Percentiles rank a stretch among this genome's conserved stretches.
Evolutionary conservation across 2,113 vertebrate genomes (phyloP).

Genomic region (Pongo pygmaeus): DNA sequence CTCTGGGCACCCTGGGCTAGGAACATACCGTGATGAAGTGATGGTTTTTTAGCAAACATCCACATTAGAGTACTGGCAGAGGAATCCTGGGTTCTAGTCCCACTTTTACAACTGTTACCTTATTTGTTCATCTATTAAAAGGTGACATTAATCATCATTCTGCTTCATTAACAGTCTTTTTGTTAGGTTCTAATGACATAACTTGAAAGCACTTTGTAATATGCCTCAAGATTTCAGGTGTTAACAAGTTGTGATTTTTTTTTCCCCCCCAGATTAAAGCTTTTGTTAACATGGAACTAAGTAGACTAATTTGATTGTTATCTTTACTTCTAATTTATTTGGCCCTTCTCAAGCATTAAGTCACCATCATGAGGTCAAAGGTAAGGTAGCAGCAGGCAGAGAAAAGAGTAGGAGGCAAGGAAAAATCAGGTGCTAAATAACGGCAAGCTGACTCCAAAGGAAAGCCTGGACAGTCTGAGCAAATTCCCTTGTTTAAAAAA

Average conservation of each 20-base stretch:
- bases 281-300: constrained; percentile 49
- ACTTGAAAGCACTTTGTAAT: neutral
- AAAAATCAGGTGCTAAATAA: neutral
- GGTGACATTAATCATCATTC: neutral
- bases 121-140: constrained; percentile 19
- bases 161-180: constrained; percentile 3
- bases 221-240: neutral
- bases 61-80: neutral
- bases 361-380: constrained; percentile 35
- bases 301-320: constrained; percentile 48
- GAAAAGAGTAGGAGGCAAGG: neutral
- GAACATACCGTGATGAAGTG: neutral
- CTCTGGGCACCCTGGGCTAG: neutral
- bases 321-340: constrained; percentile 44
- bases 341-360: neutral
- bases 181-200: neutral
- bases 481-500: neutral
- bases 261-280: neutral
- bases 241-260: constrained; percentile 50
- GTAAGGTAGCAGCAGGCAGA: neutral
- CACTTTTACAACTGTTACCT: neutral
- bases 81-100: neutral
- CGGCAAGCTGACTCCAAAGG: neutral
- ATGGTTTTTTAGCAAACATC: neutral
- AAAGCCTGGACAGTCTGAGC: neutral